phyloP scores from a whole-genome alignment of 2,888 invertebrate genomes.

The Drosophila tanythrix region DNA sequence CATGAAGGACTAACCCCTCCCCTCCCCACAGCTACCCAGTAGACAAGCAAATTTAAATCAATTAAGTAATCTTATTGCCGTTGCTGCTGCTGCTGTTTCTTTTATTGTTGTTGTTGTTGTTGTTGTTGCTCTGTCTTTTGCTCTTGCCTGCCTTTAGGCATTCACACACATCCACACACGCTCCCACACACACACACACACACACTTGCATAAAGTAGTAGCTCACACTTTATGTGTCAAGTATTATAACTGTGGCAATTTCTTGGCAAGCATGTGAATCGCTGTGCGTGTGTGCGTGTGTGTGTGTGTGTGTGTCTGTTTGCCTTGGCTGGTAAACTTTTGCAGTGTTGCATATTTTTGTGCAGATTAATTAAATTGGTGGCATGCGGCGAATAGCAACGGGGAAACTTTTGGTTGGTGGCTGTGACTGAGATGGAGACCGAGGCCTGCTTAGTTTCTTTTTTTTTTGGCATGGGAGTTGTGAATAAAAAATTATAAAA shows the following conservation, averaged over 20 bases:
- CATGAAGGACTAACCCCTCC: constrained; percentile 26
- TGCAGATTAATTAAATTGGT: constrained; percentile 78
- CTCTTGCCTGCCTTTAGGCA: constrained; percentile 67
- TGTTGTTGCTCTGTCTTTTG: constrained; percentile 34
- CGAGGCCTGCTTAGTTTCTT: constrained; percentile 16
- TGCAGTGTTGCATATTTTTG: constrained; percentile 76
- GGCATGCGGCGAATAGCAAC: constrained; percentile 55
- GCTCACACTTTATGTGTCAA: constrained; percentile 62
- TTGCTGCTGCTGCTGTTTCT: constrained; percentile 16
- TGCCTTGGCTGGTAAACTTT: constrained; percentile 62
- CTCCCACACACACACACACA: constrained; percentile 10
- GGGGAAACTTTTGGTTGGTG: constrained; percentile 10
- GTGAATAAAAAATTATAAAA: constrained; percentile 5
- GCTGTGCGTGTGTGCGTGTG: constrained; percentile 29
- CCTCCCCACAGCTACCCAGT: constrained; percentile 31
- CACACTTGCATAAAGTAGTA: constrained; percentile 6
- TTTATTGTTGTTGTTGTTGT: constrained; percentile 4
- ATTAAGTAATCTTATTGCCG: constrained; percentile 76
- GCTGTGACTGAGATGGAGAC: constrained; percentile 2
- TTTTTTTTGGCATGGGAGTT: constrained; percentile 1
- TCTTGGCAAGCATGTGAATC: constrained; percentile 38
- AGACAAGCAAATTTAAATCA: constrained; percentile 78
- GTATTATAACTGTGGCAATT: constrained; percentile 67
- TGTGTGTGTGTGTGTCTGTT: constrained; percentile 25
- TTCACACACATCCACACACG: constrained; percentile 13